Conservation (phyloP, 1,140 invertebrate genomes). For the Camponotus floridanus region DNA sequence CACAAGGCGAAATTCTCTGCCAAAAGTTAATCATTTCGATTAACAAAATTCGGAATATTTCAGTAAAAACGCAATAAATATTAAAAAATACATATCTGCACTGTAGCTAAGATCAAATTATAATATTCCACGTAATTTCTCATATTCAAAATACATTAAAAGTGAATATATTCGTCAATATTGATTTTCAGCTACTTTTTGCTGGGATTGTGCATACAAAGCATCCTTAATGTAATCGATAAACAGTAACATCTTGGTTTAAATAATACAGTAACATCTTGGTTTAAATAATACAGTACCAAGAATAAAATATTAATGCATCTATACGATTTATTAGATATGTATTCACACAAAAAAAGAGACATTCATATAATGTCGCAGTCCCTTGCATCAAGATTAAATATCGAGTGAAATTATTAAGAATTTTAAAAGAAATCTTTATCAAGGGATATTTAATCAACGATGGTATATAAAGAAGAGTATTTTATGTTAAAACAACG, state of each 20-base stretch:
- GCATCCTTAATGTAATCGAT: constrained; percentile 34
- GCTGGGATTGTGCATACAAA: no score
- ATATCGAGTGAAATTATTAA: constrained; percentile 3
- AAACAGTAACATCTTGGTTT: no score
- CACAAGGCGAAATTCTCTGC: no score
- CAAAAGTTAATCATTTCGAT: no score
- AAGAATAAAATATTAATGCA: not conserved
- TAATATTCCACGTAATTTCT: no score
- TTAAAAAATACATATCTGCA: no score
- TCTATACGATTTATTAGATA: not conserved
- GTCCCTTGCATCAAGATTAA: not conserved
- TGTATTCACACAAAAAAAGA: not conserved
- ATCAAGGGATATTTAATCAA: constrained; percentile 34
- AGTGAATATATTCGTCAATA: no score
- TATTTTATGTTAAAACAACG: not conserved
- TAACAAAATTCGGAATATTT: no score
- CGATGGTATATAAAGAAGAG: not conserved
- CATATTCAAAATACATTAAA: no score
- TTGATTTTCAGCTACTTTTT: no score
- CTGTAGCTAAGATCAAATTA: no score
- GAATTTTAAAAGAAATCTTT: constrained; percentile 4
- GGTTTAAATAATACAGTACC: not conserved
- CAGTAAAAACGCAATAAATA: no score
- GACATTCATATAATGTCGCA: not conserved
- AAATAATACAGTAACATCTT: not conserved